These are phyloP conservation scores for Lepidurus apus DNA, from an alignment of 1,140 invertebrate species.

Conservation along the genomic window DNA sequence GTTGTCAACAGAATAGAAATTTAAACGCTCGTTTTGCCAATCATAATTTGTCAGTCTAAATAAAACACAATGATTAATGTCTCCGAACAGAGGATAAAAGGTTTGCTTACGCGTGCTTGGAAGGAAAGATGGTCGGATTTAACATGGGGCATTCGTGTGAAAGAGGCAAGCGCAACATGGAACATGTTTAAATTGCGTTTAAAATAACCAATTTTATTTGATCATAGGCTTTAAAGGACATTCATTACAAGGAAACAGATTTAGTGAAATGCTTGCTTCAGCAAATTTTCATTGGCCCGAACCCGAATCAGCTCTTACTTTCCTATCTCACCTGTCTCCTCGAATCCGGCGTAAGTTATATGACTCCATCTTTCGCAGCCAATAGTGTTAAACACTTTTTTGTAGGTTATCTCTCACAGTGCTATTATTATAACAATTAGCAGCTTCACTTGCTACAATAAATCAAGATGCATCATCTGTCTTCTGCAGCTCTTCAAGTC, in stretches of 20 bases:
- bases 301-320: not conserved
- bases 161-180: not conserved
- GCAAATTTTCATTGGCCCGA: not conserved
- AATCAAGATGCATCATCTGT: not conserved
- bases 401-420: not conserved
- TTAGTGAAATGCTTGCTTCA: not conserved
- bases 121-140: constrained; percentile 1
- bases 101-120: not conserved
- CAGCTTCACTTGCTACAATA: not conserved
- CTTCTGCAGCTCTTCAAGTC: not conserved
- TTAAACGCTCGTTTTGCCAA: too few species aligned
- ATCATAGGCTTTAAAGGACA: not conserved
- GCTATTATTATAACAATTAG: not conserved
- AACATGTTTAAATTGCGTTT: not conserved
- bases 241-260: not conserved
- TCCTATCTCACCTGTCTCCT: not conserved
- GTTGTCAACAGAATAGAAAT: too few species aligned
- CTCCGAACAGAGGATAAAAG: not conserved
- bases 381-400: not conserved
- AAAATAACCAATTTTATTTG: not conserved
- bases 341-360: not conserved
- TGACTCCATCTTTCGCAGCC: not conserved
- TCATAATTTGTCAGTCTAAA: not conserved
- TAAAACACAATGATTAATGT: not conserved
- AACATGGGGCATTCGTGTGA: not conserved